Evolutionary conservation across 2,888 invertebrate genomes (phyloP), one percentile per base, ranked within the genome.

Genomic region (Drosophila putrida): DNA sequence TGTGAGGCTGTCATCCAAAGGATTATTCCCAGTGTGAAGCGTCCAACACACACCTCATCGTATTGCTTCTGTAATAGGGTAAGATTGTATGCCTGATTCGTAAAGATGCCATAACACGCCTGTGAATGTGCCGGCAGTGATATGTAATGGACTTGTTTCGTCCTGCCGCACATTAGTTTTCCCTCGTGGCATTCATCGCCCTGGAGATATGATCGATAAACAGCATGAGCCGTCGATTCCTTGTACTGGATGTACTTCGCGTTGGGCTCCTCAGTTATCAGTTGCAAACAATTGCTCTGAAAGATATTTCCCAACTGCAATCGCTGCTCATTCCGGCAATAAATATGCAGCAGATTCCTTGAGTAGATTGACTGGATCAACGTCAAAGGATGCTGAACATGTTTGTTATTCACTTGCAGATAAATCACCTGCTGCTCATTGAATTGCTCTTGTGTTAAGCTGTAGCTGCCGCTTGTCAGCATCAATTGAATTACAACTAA

Each of bases 71-170:
- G 54, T 33, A 49, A 8, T 1, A 82, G 25, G 0, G 71, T 78
- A 2, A 87, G n/a, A 5, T 44, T 72, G 5, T 61, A 75, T 0
- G 46, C 57, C 6, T 57, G 41, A 6, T 70, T 36, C 43, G 84
- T 87, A 6, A 46, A 59, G 49, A 87, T 74, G 61, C 87, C 87
- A n/a, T 74, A 84, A 50, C 75, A 82, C 13, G 6, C 13, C 6
- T 66, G 35, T 0, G 3, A 6, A 39, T 84, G 58, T 0, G 68
- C n/a, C 4, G 62, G 25, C 31, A 84, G n/a, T 4, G 36, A 4
- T 0, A 87, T 65, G 4, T 51, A 53, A 6, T 62, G 69, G 10
- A 11, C 0, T 25, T n/a, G n/a, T 8, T 58, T n/a, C 2, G 9
- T 20, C 3, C n/a, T 4, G 6, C 41, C 39, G 0, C 39, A 10